A percentile compares a stretch with the other conserved stretches of the same genome.
These are phyloP conservation scores for Pseudococcus jackbeardsleyi DNA, from an alignment of 2,888 invertebrate genomes.

Conservation along the genomic window DNA sequence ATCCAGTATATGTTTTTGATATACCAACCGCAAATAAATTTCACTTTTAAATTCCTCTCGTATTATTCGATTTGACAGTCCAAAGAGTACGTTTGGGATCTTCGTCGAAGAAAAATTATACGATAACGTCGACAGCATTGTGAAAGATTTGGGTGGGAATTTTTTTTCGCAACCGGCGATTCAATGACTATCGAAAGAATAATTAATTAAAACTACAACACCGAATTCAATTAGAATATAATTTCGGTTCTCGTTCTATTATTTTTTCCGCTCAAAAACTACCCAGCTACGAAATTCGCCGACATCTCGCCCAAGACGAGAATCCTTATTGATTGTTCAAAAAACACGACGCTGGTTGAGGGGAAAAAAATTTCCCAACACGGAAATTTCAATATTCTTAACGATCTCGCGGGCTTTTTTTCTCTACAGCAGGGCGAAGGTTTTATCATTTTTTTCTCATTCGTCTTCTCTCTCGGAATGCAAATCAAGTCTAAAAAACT, in stretches of 20 bases:
- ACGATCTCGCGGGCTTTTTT: slow-evolving; percentile 25
- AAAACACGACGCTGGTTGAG: neutral
- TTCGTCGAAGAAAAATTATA: neutral
- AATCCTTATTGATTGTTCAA: neutral
- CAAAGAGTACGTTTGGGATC: neutral
- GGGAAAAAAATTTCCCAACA: neutral
- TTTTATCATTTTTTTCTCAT: neutral
- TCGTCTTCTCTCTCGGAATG: neutral
- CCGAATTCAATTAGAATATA: slow-evolving; percentile 8
- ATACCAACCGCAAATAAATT: neutral
- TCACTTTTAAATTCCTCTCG: neutral
- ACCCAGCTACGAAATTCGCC: neutral
- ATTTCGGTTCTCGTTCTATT: neutral
- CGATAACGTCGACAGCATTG: neutral
- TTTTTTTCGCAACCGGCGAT: neutral
- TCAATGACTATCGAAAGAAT: neutral
- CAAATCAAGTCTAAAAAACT: slow-evolving; percentile 36
- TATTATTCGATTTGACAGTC: neutral
- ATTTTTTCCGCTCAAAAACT: neutral
- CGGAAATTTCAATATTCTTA: slow-evolving; percentile 25
- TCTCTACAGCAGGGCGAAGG: neutral
- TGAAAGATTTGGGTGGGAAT: neutral
- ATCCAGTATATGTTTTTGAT: neutral
- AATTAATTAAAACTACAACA: slow-evolving; percentile 15
- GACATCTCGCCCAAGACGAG: neutral